A percentile compares a stretch with the other conserved stretches of the same genome.
phyloP scores from a whole-genome alignment of 2,888 invertebrate species.

The Bombyx huttoni region DNA sequence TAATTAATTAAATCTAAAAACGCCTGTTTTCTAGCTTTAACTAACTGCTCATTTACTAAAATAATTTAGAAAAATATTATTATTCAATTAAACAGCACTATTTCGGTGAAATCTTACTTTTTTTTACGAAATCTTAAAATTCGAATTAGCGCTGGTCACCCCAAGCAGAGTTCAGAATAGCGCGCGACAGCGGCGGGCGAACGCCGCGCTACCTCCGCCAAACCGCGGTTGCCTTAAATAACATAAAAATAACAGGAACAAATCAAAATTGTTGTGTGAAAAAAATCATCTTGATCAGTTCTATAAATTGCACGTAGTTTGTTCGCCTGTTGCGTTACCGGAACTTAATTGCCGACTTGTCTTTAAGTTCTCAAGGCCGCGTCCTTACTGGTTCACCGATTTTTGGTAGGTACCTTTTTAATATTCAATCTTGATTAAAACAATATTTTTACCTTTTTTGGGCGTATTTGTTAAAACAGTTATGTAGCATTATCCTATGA shows the following conservation, averaged over 20 bases:
- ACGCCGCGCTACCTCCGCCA: slow-evolving; percentile 43
- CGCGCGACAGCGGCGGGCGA: slow-evolving; percentile 57
- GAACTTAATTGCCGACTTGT: not conserved
- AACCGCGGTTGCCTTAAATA: slow-evolving; percentile 20
- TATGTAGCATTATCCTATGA: too few species aligned
- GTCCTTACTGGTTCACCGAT: slow-evolving; percentile 30
- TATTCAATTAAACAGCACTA: too few species aligned
- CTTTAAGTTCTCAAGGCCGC: slow-evolving; percentile 19
- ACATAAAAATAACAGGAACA: slow-evolving; percentile 23
- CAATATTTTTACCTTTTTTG: too few species aligned
- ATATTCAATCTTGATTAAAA: too few species aligned
- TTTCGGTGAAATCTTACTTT: not conserved
- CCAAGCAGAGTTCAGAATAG: slow-evolving; percentile 40
- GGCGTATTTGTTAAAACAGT: too few species aligned
- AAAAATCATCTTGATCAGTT: slow-evolving; percentile 40
- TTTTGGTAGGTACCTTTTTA: slow-evolving; percentile 34
- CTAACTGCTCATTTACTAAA: too few species aligned
- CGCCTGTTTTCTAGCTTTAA: too few species aligned
- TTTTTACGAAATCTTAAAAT: not conserved
- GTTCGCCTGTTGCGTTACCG: slow-evolving; percentile 39
- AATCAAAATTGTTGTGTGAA: slow-evolving; percentile 38
- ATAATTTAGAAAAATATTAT: too few species aligned
- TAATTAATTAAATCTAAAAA: too few species aligned
- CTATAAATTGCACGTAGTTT: slow-evolving; percentile 19
- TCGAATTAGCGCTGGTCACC: slow-evolving; percentile 16